These are phyloP conservation scores for Apostichopus japonicus DNA, from an alignment of 35 echinoderm and acorn worm species.

Conservation along the genomic window DNA sequence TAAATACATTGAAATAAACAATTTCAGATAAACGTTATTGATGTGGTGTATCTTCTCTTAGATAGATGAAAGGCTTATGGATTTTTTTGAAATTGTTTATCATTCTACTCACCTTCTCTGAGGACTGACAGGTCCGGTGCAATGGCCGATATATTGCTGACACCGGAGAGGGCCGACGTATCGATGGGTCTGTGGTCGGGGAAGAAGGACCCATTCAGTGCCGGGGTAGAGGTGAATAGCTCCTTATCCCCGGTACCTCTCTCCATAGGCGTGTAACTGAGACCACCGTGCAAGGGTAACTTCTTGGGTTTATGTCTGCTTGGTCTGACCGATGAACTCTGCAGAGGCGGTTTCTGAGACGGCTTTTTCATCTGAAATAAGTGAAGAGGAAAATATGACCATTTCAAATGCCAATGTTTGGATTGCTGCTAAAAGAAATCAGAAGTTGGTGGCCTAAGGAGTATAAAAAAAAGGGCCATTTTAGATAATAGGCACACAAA, in stretches of 20 bases:
- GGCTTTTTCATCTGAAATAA: conserved; percentile 12
- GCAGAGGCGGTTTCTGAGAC: background rate
- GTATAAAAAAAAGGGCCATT: too few species aligned
- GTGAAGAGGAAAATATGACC: background rate
- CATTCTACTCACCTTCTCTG: conserved; percentile 22
- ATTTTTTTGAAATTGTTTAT: too few species aligned
- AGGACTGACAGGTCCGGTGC: conserved; percentile 10
- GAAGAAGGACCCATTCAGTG: conserved; percentile 51
- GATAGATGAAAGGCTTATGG: too few species aligned
- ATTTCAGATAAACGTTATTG: too few species aligned
- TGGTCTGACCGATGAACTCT: background rate
- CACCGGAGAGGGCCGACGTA: conserved; percentile 55
- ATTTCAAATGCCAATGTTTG: too few species aligned
- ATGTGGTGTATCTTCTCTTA: too few species aligned
- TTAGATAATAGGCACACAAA: too few species aligned
- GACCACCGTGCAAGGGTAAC: background rate
- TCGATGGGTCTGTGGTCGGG: conserved; percentile 36
- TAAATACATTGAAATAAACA: too few species aligned
- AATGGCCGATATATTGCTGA: conserved; percentile 35
- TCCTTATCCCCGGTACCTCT: conserved; percentile 25
- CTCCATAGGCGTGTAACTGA: conserved; percentile 65
- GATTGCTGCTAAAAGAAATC: too few species aligned
- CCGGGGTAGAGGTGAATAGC: conserved; percentile 66
- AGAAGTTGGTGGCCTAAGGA: too few species aligned
- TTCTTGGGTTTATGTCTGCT: background rate